phyloP scores from a whole-genome alignment of 2,888 invertebrate genomes.

The Galerucella pusilla region DNA sequence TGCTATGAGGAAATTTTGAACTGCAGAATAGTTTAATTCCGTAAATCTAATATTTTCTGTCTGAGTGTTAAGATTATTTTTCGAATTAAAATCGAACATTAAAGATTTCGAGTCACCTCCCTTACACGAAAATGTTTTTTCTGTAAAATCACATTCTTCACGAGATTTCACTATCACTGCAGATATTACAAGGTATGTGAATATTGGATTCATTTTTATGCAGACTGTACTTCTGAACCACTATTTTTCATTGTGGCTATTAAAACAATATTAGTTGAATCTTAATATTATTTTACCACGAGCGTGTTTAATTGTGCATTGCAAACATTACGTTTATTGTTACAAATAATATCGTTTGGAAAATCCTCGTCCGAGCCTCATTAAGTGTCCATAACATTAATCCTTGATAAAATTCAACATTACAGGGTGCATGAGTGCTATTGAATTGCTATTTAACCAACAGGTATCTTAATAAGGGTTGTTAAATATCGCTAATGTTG shows the following conservation, averaged over 20 bases:
- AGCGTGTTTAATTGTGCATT: neutral
- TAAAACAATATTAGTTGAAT: slow-evolving; percentile 2
- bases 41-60: neutral
- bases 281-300: neutral
- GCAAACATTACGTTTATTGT: neutral
- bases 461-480: too few species aligned
- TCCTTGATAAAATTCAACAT: too few species aligned
- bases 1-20: slow-evolving; percentile 8
- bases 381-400: neutral
- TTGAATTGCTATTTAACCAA: too few species aligned
- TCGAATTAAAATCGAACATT: slow-evolving; percentile 29
- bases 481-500: too few species aligned
- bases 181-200: neutral
- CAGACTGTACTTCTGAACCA: neutral
- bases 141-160: slow-evolving; percentile 7
- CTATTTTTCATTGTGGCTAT: neutral
- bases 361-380: neutral
- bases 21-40: neutral
- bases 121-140: slow-evolving; percentile 10
- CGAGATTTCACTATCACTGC: neutral
- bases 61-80: neutral
- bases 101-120: slow-evolving; percentile 20
- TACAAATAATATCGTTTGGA: neutral
- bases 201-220: neutral
- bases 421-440: too few species aligned